Percentiles rank a stretch among this genome's conserved stretches.
Evolutionary conservation across 2,888 invertebrate genomes (phyloP).

Genomic region (Mimas tiliae): DNA sequence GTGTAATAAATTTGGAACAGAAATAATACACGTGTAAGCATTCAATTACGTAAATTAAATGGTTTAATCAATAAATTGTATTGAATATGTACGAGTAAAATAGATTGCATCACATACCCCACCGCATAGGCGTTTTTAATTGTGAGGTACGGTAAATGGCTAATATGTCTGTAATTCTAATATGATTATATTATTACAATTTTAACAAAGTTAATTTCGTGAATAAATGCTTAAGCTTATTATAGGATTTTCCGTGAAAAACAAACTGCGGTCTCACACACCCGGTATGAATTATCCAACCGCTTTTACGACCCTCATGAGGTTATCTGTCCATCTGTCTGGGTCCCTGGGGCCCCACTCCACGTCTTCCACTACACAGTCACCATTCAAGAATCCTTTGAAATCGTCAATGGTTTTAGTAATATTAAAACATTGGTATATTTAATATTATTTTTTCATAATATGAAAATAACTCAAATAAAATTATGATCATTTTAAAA

Average conservation of each 20-base stretch:
- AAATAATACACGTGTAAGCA: too few species aligned
- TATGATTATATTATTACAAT: not conserved
- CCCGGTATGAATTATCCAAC: not conserved
- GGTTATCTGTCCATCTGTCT: conserved; percentile 14
- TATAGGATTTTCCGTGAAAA: not conserved
- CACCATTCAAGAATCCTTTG: not conserved
- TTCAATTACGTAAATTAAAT: too few species aligned
- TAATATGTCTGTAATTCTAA: not conserved
- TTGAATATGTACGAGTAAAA: too few species aligned
- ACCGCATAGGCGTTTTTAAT: too few species aligned
- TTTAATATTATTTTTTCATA: not conserved
- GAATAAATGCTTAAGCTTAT: not conserved
- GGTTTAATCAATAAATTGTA: too few species aligned
- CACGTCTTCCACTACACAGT: conserved; percentile 6
- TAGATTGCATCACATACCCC: too few species aligned
- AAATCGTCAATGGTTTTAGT: not conserved
- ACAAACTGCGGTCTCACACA: not conserved
- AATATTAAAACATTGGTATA: not conserved
- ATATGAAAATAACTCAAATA: too few species aligned
- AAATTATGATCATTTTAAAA: too few species aligned
- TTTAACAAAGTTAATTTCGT: not conserved
- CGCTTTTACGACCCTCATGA: conserved; percentile 10
- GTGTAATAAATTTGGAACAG: too few species aligned
- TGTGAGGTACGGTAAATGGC: too few species aligned
- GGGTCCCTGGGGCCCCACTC: not conserved